Evolutionary conservation across 2,113 vertebrate genomes (phyloP).

Genomic region (Carassius gibelio): DNA sequence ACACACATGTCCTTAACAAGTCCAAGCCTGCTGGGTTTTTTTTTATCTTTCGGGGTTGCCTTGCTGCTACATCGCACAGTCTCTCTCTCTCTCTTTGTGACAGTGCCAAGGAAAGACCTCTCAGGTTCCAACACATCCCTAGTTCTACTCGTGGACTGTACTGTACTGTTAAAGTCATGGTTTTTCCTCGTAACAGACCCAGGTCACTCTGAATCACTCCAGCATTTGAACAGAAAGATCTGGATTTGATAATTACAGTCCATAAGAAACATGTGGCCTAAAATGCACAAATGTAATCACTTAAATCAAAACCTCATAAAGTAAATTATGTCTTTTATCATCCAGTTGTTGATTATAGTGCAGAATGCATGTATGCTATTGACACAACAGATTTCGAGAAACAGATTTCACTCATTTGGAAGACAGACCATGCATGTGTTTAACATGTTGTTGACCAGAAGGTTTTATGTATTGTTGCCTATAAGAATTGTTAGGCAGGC

Average conservation of each 20-base stretch:
- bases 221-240: not conserved
- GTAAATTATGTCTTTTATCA: conserved; percentile 1
- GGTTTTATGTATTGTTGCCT: conserved; percentile 18
- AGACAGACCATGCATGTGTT: not conserved
- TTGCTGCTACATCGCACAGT: conserved; percentile 4
- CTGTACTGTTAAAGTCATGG: not conserved
- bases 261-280: conserved; percentile 7
- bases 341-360: not conserved
- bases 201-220: not conserved
- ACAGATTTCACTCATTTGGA: not conserved
- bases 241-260: not conserved
- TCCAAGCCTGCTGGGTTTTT: conserved; percentile 62
- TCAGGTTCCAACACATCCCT: conserved; percentile 24
- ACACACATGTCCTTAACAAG: conserved; percentile 59
- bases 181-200: no score
- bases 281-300: not conserved
- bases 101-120: conserved; percentile 22
- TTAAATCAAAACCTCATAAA: not conserved
- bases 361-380: not conserved
- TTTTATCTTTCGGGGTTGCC: conserved; percentile 6
- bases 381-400: not conserved
- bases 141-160: not conserved
- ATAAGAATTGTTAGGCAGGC: not conserved
- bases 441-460: not conserved
- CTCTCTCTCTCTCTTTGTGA: conserved; percentile 31